Percentiles rank a stretch among this genome's conserved stretches.
phyloP scores from a whole-genome alignment of 1,140 invertebrate genomes.

The Drosophila kikkawai region DNA sequence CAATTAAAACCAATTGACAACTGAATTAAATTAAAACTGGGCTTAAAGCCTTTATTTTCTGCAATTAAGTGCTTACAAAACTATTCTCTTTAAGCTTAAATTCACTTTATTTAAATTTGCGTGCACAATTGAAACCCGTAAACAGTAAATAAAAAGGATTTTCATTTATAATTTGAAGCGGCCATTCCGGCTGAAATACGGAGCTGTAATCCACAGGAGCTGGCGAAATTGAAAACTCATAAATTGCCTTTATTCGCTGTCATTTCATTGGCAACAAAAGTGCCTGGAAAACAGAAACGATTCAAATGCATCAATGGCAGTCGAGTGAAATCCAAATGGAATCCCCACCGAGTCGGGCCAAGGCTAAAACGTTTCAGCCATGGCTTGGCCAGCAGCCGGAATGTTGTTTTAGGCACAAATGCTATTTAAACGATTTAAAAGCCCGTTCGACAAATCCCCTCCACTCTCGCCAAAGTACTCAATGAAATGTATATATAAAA shows the following conservation, averaged over 20 bases:
- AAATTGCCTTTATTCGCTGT: conserved; percentile 38
- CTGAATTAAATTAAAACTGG: no score
- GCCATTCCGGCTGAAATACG: conserved; percentile 17
- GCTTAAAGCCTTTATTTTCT: not conserved
- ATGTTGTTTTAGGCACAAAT: conserved; percentile 40
- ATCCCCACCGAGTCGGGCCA: conserved; percentile 27
- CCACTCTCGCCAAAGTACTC: conserved; percentile 1
- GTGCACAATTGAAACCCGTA: conserved; percentile 2
- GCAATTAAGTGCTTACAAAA: not conserved
- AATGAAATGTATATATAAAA: conserved; percentile 9
- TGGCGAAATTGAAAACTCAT: conserved; percentile 43
- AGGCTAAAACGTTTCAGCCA: conserved; percentile 19
- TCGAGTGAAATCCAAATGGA: conserved; percentile 25
- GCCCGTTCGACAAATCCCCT: conserved; percentile 1
- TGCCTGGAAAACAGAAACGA: conserved; percentile 18
- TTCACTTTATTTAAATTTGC: not conserved
- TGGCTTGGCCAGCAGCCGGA: not conserved
- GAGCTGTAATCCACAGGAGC: conserved; percentile 20
- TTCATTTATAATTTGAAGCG: conserved; percentile 25
- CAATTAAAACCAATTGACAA: not conserved
- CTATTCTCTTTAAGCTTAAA: not conserved
- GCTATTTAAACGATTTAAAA: conserved; percentile 34
- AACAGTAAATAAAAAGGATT: conserved; percentile 28
- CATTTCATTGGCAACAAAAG: conserved; percentile 42
- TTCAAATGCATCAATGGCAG: conserved; percentile 34